A percentile compares a stretch with the other conserved stretches of the same genome.
These are phyloP conservation scores for Drosophila neotestacea DNA, from an alignment of 2,888 invertebrate genomes.

Conservation along the genomic window DNA sequence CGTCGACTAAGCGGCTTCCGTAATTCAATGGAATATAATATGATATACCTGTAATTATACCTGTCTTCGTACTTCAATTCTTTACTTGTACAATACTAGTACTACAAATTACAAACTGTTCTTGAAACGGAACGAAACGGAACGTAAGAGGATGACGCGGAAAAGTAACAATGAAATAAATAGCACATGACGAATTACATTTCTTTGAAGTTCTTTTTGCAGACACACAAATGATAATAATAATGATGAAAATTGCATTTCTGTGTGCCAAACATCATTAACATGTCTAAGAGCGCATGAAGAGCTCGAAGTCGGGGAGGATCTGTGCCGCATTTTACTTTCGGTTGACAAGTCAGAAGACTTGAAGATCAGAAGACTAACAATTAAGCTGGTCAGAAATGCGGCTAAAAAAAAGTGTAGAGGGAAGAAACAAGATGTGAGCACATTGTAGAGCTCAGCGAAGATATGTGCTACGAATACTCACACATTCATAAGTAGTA, in stretches of 20 bases:
- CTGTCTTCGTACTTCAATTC: conserved; percentile 11
- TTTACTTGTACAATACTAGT: conserved; percentile 22
- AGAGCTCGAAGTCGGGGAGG: conserved; percentile 16
- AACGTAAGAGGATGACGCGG: conserved; percentile 33
- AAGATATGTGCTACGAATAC: conserved; percentile 17
- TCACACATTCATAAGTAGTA: not conserved
- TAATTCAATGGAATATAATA: conserved; percentile 43
- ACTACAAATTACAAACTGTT: conserved; percentile 57
- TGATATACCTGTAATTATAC: conserved; percentile 16
- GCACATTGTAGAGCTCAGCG: conserved; percentile 17
- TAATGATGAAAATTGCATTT: conserved; percentile 66
- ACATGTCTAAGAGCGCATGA: conserved; percentile 72
- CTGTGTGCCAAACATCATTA: conserved; percentile 57
- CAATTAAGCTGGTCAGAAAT: conserved; percentile 65
- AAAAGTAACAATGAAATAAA: conserved; percentile 63
- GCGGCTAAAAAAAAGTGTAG: conserved; percentile 47
- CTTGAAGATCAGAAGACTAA: conserved; percentile 15
- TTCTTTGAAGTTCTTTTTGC: conserved; percentile 11
- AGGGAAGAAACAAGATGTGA: conserved; percentile 6
- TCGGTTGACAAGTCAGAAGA: conserved; percentile 47
- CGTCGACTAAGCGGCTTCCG: conserved; percentile 61
- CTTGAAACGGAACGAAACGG: conserved; percentile 63
- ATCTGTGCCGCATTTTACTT: conserved; percentile 70
- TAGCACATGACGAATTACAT: conserved; percentile 70
- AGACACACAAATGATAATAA: conserved; percentile 57